Conservation (phyloP, 2,888 invertebrate genomes). For the Spodoptera exigua region DNA sequence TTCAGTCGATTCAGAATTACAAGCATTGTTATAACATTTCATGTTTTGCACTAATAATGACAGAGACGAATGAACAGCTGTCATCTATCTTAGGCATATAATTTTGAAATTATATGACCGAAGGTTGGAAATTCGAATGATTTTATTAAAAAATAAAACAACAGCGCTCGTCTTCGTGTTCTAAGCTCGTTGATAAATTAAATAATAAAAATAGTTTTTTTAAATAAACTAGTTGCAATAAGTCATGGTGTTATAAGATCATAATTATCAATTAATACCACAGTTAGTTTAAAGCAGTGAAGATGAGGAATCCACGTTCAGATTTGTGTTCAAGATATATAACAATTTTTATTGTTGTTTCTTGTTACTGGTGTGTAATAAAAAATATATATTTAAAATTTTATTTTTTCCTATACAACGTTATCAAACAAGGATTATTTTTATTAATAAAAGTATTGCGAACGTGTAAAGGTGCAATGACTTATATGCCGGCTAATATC, state of each 20-base stretch:
- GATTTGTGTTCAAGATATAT: constrained; percentile 90
- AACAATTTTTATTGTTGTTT: constrained; percentile 93
- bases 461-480: neutral
- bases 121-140: no score
- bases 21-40: constrained; percentile 3
- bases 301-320: constrained; percentile 75
- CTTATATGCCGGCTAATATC: neutral
- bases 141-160: no score
- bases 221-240: no score
- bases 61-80: no score
- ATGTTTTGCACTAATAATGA: neutral
- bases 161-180: no score
- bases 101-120: no score
- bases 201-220: no score
- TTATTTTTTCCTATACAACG: neutral
- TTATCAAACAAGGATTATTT: neutral
- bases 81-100: no score
- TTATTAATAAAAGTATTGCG: neutral
- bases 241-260: no score
- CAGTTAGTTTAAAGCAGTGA: constrained; percentile 22
- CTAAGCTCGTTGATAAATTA: no score
- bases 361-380: constrained; percentile 92
- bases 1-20: neutral
- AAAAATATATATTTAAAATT: constrained; percentile 4
- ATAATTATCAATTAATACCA: neutral